These are phyloP conservation scores for Pachymerium ferrugineum DNA, from an alignment of 2,888 invertebrate genomes.

Conservation along the genomic window DNA sequence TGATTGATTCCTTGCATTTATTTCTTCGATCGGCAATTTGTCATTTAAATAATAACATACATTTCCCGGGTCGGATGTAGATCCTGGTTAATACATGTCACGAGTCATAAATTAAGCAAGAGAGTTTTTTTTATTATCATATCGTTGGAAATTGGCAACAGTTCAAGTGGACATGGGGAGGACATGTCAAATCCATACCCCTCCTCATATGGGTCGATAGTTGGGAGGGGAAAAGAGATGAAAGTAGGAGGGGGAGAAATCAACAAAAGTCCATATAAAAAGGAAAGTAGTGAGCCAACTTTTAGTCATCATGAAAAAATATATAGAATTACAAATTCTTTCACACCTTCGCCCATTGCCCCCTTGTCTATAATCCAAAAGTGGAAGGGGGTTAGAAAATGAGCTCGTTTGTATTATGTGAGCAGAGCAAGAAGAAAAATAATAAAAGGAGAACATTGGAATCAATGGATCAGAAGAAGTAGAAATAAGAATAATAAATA, in stretches of 20 bases:
- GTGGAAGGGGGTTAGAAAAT: background rate
- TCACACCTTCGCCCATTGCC: background rate
- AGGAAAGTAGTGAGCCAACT: background rate
- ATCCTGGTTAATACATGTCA: constrained; percentile 28
- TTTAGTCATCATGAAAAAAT: background rate
- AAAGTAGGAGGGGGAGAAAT: too few species aligned
- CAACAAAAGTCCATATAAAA: too few species aligned
- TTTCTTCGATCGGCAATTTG: constrained; percentile 26
- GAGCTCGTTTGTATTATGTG: background rate
- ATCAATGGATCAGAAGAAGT: constrained; percentile 12
- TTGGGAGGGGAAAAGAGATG: background rate
- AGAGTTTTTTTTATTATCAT: background rate
- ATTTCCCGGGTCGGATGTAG: constrained; percentile 1
- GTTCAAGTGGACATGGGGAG: constrained; percentile 25
- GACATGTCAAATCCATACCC: constrained; percentile 11
- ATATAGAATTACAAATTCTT: background rate
- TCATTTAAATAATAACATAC: constrained; percentile 28
- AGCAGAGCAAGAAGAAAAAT: background rate
- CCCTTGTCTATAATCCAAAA: constrained; percentile 10
- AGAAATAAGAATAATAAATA: constrained; percentile 14
- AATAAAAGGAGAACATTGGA: background rate
- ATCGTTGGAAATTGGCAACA: constrained; percentile 7
- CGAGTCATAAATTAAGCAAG: constrained; percentile 11
- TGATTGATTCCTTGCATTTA: constrained; percentile 16
- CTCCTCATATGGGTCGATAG: background rate